These are phyloP conservation scores for Oreochromis spilurus DNA, from an alignment of 2,113 vertebrate genomes.

Conservation along the genomic window DNA sequence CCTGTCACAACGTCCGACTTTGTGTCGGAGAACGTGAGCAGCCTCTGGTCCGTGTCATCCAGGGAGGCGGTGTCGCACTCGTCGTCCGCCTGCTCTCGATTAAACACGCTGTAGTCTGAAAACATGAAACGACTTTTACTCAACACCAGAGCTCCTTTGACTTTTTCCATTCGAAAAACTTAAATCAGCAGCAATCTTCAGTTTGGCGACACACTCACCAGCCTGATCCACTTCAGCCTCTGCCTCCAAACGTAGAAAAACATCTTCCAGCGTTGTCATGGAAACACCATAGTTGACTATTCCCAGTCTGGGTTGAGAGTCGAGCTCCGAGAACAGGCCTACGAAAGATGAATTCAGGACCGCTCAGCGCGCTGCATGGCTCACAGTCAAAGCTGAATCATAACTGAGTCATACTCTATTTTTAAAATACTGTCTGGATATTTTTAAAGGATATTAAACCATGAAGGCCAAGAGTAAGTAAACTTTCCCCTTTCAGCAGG, in stretches of 20 bases:
- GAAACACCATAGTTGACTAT: conserved; percentile 92
- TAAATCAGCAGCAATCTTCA: not conserved
- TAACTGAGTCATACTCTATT: not conserved
- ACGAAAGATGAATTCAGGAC: not conserved
- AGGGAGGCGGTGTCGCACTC: conserved; percentile 74
- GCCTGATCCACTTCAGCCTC: conserved; percentile 93
- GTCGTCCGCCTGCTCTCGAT: conserved; percentile 78
- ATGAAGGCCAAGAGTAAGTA: not conserved
- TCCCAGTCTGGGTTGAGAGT: conserved; percentile 80
- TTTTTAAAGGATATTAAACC: not conserved
- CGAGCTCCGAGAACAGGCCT: conserved; percentile 91
- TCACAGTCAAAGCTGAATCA: not conserved
- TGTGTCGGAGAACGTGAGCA: conserved; percentile 81
- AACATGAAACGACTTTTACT: accelerated
- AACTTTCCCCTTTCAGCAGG: not conserved
- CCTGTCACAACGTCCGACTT: conserved; percentile 66
- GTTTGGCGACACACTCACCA: conserved; percentile 67
- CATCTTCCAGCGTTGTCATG: conserved; percentile 96
- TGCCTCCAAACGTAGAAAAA: conserved; percentile 90
- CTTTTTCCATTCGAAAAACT: not conserved
- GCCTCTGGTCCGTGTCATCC: conserved; percentile 85
- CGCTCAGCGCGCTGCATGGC: not conserved
- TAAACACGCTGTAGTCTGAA: conserved; percentile 91
- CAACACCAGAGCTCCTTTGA: not conserved
- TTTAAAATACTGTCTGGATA: not conserved